phyloP scores from a whole-genome alignment of 2,888 invertebrate genomes.

The Caenorhabditis wallacei region DNA sequence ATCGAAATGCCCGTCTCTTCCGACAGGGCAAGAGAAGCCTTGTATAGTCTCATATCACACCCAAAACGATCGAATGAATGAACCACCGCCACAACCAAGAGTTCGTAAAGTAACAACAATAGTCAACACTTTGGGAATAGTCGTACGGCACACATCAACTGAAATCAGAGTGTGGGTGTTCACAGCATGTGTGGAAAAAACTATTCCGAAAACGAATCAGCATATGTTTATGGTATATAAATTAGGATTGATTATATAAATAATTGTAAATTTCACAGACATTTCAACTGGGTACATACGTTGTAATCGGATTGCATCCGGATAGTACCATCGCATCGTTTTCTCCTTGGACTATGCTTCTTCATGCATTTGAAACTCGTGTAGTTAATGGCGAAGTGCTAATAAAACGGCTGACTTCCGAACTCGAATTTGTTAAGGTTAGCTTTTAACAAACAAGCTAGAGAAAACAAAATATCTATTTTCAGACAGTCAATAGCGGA shows the following conservation, averaged over 20 bases:
- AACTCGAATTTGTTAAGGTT: conserved; percentile 14
- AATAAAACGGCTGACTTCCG: conserved; percentile 12
- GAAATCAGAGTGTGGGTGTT: conserved; percentile 44
- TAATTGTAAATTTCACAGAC: background rate
- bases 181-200: conserved; percentile 24
- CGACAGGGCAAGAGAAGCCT: background rate
- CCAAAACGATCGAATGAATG: conserved; percentile 36
- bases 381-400: background rate
- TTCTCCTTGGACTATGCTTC: conserved; percentile 26
- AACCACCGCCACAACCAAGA: conserved; percentile 52
- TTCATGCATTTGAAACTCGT: conserved; percentile 33
- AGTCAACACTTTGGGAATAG: conserved; percentile 33
- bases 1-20: conserved; percentile 16
- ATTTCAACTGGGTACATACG: conserved; percentile 24
- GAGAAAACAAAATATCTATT: no score
- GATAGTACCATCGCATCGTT: conserved; percentile 43
- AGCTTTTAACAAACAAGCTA: background rate
- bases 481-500: no score
- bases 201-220: conserved; percentile 13
- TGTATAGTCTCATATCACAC: conserved; percentile 7
- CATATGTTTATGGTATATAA: conserved; percentile 31
- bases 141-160: conserved; percentile 5
- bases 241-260: background rate
- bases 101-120: conserved; percentile 51
- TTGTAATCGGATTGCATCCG: conserved; percentile 44